Conservation (phyloP, 2,888 invertebrate species). For the Yponomeuta cagnagella region DNA sequence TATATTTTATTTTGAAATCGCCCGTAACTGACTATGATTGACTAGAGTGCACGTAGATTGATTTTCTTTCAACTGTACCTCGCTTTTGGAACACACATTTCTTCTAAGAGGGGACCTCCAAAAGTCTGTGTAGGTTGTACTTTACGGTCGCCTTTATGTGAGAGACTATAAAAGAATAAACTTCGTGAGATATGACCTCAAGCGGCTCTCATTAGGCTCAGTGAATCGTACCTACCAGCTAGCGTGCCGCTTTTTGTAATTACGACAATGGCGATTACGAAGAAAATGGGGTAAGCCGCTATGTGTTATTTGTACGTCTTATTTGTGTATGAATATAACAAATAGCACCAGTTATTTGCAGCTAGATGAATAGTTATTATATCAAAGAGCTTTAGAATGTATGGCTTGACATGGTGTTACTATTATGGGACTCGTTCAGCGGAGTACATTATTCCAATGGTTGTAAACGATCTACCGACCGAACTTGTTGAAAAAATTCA, state of each 20-base stretch:
- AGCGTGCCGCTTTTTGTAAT: conserved; percentile 3
- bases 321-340: neutral
- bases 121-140: conserved; percentile 53
- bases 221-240: neutral
- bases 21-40: too few relatives aligned
- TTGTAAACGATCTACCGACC: too few relatives aligned
- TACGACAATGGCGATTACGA: neutral
- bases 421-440: too few relatives aligned
- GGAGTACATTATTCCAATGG: too few relatives aligned
- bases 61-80: too few relatives aligned
- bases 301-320: conserved; percentile 7
- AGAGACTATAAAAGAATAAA: conserved; percentile 31
- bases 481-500: too few relatives aligned
- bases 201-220: conserved; percentile 9
- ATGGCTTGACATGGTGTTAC: too few relatives aligned
- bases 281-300: conserved; percentile 2
- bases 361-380: neutral
- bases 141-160: conserved; percentile 40
- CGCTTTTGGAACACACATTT: too few relatives aligned
- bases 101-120: conserved; percentile 24
- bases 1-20: too few relatives aligned
- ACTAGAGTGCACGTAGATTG: too few relatives aligned
- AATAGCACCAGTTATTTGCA: neutral
- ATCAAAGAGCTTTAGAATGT: neutral
- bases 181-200: conserved; percentile 11